Percentiles rank a stretch among this genome's conserved stretches.
Conservation (phyloP, 2,888 invertebrate species). For the Euspilapteryx auroguttella region DNA sequence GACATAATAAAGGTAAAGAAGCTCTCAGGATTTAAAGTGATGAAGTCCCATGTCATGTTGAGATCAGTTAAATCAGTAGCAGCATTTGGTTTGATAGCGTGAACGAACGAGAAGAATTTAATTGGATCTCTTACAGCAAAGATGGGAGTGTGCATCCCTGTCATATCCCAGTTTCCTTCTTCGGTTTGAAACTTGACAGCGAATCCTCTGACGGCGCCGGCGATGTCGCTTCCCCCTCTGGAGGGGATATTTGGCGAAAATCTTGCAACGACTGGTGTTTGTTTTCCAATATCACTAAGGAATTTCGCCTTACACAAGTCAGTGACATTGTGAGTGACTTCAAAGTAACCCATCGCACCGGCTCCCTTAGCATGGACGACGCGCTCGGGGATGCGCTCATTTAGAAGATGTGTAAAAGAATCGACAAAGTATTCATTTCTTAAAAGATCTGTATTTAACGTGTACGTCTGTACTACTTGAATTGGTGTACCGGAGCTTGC, state of each 20-base stretch:
- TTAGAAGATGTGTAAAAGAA: constrained; percentile 71
- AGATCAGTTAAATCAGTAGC: constrained; percentile 77
- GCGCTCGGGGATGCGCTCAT: constrained; percentile 88
- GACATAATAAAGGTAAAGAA: constrained; percentile 76
- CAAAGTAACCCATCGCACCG: constrained; percentile 76
- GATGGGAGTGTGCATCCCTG: constrained; percentile 84
- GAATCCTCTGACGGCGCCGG: constrained; percentile 81
- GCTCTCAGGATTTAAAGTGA: too few relatives aligned
- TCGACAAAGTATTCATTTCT: constrained; percentile 46
- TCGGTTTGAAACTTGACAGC: too few relatives aligned
- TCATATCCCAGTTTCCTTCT: constrained; percentile 87
- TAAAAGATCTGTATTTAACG: constrained; percentile 8
- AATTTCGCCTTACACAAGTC: constrained; percentile 70
- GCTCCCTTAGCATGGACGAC: constrained; percentile 89
- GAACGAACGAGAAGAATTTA: constrained; percentile 84
- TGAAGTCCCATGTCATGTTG: too few relatives aligned
- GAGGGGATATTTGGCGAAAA: constrained; percentile 80
- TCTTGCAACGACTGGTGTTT: constrained; percentile 70
- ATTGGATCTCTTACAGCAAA: constrained; percentile 82
- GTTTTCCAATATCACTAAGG: constrained; percentile 68
- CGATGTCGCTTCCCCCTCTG: constrained; percentile 79
- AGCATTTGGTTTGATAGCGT: constrained; percentile 89
- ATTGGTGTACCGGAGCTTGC: constrained; percentile 7
- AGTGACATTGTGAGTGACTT: constrained; percentile 74
- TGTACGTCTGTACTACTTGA: constrained; percentile 7